phyloP scores from a whole-genome alignment of 1,140 invertebrate species.

The Cotesia chilonis region DNA sequence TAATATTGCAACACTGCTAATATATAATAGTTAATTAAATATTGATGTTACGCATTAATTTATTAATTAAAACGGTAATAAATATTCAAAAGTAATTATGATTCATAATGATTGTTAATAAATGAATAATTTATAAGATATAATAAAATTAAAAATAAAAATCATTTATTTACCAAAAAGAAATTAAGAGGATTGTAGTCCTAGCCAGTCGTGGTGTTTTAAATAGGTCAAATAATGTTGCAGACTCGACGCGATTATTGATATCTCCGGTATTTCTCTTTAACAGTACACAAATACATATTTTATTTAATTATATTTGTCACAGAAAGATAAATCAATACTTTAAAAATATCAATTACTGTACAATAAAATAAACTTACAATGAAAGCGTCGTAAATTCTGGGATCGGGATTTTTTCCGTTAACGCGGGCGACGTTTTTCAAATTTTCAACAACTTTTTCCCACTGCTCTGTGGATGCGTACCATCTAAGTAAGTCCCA shows the following conservation, averaged over 20 bases:
- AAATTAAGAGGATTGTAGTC: slow-evolving; percentile 68
- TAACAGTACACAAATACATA: slow-evolving; percentile 13
- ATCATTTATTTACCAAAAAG: slow-evolving; percentile 62
- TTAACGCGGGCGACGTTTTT: slow-evolving; percentile 58
- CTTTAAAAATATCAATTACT: not conserved
- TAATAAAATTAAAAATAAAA: not conserved
- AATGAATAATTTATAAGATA: not conserved
- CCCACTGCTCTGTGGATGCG: slow-evolving; percentile 54
- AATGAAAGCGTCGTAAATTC: slow-evolving; percentile 51
- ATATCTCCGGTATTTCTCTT: slow-evolving; percentile 52
- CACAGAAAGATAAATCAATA: no score
- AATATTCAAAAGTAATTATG: no score
- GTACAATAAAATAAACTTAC: slow-evolving; percentile 46
- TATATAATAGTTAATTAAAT: no score
- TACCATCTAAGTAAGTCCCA: slow-evolving; percentile 53
- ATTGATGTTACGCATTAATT: no score
- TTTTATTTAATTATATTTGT: slow-evolving; percentile 8
- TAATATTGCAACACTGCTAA: no score
- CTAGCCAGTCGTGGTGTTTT: slow-evolving; percentile 67
- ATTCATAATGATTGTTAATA: not conserved
- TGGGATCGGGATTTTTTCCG: slow-evolving; percentile 48
- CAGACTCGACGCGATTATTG: slow-evolving; percentile 54
- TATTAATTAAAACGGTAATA: no score
- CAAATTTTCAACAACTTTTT: slow-evolving; percentile 58
- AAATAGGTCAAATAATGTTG: slow-evolving; percentile 68